These are phyloP conservation scores for Alectura lathami DNA, from an alignment of 2,113 vertebrate species.

Conservation along the genomic window DNA sequence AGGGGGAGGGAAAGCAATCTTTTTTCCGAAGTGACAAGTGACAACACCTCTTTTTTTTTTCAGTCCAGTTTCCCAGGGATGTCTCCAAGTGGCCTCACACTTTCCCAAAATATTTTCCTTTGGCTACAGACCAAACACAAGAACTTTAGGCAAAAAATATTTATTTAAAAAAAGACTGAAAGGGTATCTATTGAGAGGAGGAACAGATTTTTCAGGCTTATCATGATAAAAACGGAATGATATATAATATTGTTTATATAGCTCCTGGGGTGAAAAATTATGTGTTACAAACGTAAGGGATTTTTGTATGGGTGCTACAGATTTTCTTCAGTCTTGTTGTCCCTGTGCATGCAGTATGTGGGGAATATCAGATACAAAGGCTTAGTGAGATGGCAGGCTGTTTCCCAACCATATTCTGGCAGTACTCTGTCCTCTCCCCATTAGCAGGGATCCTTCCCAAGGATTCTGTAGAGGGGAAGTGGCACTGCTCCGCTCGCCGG, in stretches of 20 bases:
- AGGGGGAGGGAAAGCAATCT: background rate
- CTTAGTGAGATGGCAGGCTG: background rate
- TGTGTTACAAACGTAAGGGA: background rate
- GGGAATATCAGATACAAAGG: background rate
- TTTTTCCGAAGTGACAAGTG: conserved; percentile 44
- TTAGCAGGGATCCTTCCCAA: background rate
- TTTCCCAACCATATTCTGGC: background rate
- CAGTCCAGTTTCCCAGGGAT: conserved; percentile 52
- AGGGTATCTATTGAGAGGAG: background rate
- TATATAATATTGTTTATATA: background rate
- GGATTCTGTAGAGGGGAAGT: background rate
- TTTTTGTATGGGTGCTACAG: background rate
- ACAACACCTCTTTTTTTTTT: conserved; percentile 23
- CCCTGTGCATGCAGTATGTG: background rate
- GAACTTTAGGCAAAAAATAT: conserved; percentile 6
- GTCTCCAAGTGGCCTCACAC: conserved; percentile 51
- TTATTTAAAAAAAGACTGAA: background rate
- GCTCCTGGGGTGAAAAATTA: background rate
- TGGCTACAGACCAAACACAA: conserved; percentile 48
- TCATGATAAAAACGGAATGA: background rate
- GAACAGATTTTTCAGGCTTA: background rate
- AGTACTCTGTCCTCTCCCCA: background rate
- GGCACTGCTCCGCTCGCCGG: background rate
- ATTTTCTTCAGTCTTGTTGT: background rate
- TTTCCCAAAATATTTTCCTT: conserved; percentile 65